Evolutionary conservation across 2,113 vertebrate species (phyloP).

Genomic region (Mellivora capensis): DNA sequence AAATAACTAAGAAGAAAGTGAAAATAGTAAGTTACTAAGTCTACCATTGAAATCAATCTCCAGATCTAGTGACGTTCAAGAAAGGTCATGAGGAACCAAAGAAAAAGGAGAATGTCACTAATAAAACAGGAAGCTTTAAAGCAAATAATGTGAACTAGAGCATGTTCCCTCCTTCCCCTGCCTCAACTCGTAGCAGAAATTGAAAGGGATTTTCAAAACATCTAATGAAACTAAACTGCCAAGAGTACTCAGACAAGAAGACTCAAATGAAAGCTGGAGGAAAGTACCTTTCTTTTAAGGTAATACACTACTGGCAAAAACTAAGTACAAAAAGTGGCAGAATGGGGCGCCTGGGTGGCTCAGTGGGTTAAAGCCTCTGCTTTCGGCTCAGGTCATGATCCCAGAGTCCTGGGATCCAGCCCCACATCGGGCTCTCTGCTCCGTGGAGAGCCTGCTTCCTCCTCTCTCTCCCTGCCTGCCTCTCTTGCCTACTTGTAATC

Average conservation of each 20-base stretch:
- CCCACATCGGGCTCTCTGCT: too few species aligned
- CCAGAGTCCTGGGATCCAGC: too few species aligned
- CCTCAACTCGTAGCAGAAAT: conserved; percentile 44
- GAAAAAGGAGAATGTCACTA: conserved; percentile 27
- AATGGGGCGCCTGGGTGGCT: too few species aligned
- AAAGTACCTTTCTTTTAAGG: neutral
- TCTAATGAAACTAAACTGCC: conserved; percentile 64
- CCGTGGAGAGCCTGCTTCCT: too few species aligned
- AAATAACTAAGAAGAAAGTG: neutral
- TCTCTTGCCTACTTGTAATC: too few species aligned
- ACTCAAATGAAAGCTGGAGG: conserved; percentile 41
- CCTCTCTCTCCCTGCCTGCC: too few species aligned
- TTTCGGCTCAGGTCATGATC: too few species aligned
- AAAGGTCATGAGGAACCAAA: neutral
- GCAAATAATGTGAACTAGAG: conserved; percentile 46
- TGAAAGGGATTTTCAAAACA: conserved; percentile 59
- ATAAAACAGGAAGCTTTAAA: conserved; percentile 36
- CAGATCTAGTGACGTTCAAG: neutral
- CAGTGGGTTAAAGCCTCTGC: too few species aligned
- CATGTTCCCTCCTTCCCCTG: neutral
- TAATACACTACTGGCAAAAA: conserved; percentile 16
- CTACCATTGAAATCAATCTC: conserved; percentile 1
- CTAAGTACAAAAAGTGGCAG: conserved; percentile 29
- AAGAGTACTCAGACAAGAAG: conserved; percentile 49
- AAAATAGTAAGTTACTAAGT: conserved; percentile 36